These are phyloP conservation scores for Trichogramma evanescens DNA, from an alignment of 2,888 invertebrate species.

Conservation along the genomic window DNA sequence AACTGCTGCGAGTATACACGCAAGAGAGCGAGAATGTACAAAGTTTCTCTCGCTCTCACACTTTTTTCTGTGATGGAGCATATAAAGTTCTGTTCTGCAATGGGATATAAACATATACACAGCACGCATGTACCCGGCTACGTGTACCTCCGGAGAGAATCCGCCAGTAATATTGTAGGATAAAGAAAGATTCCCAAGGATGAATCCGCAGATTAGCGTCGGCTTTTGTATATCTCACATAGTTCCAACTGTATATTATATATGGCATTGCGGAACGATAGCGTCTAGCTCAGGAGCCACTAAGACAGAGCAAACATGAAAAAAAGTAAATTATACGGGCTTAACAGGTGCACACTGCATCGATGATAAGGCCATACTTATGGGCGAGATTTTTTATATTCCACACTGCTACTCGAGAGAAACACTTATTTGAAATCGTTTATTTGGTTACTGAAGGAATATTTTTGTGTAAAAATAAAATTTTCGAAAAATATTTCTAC, in stretches of 20 bases:
- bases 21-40: conserved; percentile 1
- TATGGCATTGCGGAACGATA: no score
- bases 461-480: no score
- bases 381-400: no score
- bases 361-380: no score
- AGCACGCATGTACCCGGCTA: background rate
- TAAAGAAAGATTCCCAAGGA: conserved; percentile 27
- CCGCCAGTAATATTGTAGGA: conserved; percentile 24
- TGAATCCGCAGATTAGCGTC: conserved; percentile 34
- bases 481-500: no score
- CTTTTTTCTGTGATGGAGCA: background rate
- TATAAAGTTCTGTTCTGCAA: background rate
- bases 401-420: background rate
- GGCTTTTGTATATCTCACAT: conserved; percentile 13
- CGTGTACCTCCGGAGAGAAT: conserved; percentile 12
- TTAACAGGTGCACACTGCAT: background rate
- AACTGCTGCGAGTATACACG: background rate
- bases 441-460: no score
- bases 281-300: no score
- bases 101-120: background rate
- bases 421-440: no score
- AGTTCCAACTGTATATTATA: no score
- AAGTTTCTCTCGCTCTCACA: background rate
- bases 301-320: no score
- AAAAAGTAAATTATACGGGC: no score